Base-by-base conservation (phyloP, 2,113 vertebrate genomes). In the Microcebus lehilahytsara region DNA sequence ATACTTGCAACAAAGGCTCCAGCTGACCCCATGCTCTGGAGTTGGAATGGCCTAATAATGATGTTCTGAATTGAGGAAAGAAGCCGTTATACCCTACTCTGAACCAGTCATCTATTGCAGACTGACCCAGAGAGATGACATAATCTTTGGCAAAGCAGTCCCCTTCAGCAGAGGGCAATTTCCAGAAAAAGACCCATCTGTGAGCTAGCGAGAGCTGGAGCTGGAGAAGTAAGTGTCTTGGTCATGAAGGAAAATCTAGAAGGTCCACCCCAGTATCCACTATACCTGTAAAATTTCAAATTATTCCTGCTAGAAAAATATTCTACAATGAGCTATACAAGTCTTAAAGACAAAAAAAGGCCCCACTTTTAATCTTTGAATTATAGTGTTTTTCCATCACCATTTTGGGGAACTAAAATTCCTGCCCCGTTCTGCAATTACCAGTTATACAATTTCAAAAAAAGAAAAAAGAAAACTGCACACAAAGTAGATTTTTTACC, bases 401-500 rank as follows among this genome's bases (percentile, higher is more conserved):
- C 14, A 13, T 72, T 78, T 67, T 23, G 3, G 9, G 23, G 11
- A 30, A 46, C 4, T 25, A 64, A 97, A 77, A 37, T 37, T 85
- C 19, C 91, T 91, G 9, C 16, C 13, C 25, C 34, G 64, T 10
- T 74, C 64, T 74, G 16, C 3, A 71, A 37, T 81, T 12, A 64
- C n/a, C 4, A 60, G 14, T 17, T 69, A 58, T 8, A 1, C 22
- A 22, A 58, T 72, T 75, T 75, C 42, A 51, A 77, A 8, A 5
- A 62, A 11, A 9, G 40, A 19, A 22, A 9, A 88, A 88, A 77
- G 6, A 94, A 77, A 87, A 49, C 62, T 23, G 30, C 46, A 58
- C 27, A 94, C 7, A 83, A 94, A 90, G 83, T 91, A 96, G 95
- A 92, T 91, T 93, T 96, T 80, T 97, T 78, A 97, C 56, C 34